Percentiles rank a stretch among this genome's conserved stretches.
phyloP scores from a whole-genome alignment of 2,113 vertebrate species.

The Helogale parvula region DNA sequence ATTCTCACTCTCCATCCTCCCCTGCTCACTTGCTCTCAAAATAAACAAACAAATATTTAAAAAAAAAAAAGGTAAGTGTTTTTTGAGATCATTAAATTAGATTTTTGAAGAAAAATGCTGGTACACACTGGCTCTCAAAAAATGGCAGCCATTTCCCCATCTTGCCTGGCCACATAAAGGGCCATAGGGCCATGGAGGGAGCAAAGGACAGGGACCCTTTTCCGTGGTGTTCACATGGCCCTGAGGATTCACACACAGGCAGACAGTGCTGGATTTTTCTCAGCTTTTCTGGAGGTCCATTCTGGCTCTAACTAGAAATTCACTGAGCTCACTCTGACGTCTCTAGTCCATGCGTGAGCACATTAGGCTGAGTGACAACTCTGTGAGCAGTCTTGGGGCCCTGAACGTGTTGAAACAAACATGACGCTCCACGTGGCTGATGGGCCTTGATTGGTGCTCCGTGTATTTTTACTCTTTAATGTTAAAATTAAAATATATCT shows the following conservation, averaged over 20 bases:
- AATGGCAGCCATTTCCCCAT: not conserved
- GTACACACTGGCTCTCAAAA: not conserved
- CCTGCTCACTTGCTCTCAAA: not conserved
- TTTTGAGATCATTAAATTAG: not conserved
- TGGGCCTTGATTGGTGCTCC: not conserved
- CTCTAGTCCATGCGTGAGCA: not conserved
- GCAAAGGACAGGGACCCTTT: not conserved
- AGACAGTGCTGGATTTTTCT: not conserved
- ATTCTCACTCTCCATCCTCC: not conserved
- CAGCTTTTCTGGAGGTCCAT: not conserved
- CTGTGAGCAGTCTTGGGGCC: constrained; percentile 7
- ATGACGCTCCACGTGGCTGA: constrained; percentile 29
- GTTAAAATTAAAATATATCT: constrained; percentile 2
- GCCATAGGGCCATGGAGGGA: not conserved
- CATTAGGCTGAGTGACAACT: constrained; percentile 35
- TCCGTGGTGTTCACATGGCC: not conserved
- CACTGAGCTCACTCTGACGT: not conserved
- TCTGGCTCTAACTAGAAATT: not conserved
- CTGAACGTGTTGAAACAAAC: constrained; percentile 62
- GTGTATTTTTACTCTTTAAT: constrained; percentile 59
- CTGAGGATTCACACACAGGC: not conserved
- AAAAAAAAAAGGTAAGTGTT: not conserved
- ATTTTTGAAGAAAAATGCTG: not conserved
- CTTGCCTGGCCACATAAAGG: not conserved
- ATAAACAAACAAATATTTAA: too few species aligned